Evolutionary conservation across 2,113 vertebrate genomes (phyloP).

Genomic region (crab-eating macaque (Macaca fascicularis)): DNA sequence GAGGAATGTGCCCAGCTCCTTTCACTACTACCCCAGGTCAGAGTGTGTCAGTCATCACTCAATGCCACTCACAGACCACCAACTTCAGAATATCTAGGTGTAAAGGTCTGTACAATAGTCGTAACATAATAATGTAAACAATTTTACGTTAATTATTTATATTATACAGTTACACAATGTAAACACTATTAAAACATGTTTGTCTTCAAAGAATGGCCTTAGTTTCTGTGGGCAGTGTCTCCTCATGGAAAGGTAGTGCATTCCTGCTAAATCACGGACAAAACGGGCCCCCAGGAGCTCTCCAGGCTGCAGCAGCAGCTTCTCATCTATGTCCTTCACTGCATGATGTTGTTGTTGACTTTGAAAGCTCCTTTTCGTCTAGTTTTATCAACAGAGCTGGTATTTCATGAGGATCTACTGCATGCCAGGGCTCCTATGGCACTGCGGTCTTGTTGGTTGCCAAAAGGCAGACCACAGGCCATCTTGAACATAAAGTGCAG

Average conservation of each 20-base stretch:
- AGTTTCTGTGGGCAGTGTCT: background rate
- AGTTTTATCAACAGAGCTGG: background rate
- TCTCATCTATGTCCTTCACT: background rate
- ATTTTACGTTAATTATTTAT: no score
- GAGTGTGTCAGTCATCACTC: background rate
- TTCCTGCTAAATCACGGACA: background rate
- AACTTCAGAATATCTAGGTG: no score
- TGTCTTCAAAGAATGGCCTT: background rate
- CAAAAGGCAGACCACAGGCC: no score
- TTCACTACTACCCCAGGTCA: background rate
- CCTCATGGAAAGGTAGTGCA: background rate
- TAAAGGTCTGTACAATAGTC: no score
- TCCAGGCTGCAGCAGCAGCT: background rate
- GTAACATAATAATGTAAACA: no score
- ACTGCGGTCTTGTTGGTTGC: no score
- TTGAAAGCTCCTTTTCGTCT: background rate
- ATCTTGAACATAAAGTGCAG: no score
- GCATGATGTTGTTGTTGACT: no score
- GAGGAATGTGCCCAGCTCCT: no score
- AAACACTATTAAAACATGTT: background rate
- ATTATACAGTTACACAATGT: no score
- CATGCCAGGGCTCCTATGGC: background rate
- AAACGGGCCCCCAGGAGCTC: no score
- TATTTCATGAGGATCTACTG: background rate
- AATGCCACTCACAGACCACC: no score